Evolutionary conservation across 2,888 invertebrate species (phyloP).

Genomic region (Xestia rhomboidea): DNA sequence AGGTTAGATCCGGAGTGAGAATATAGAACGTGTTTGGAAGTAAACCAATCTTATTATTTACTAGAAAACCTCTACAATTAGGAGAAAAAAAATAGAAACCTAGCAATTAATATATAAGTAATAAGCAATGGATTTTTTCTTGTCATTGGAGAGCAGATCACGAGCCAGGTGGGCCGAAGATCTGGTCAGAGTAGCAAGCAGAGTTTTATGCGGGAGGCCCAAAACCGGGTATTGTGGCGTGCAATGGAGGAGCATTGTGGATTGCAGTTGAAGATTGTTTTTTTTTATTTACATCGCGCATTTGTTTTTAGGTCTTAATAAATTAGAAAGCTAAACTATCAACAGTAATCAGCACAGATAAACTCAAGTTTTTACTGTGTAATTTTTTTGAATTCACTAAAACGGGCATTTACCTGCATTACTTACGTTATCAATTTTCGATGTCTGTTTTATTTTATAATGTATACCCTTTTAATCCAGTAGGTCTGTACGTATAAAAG

Average conservation of each 20-base stretch:
- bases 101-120: not conserved
- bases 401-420: not conserved
- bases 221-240: not conserved
- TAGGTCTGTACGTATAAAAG: not conserved
- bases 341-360: slow-evolving; percentile 5
- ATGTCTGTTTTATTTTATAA: not conserved
- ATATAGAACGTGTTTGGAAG: no score
- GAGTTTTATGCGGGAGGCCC: not conserved
- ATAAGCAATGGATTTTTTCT: not conserved
- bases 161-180: not conserved
- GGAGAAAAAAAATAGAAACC: not conserved
- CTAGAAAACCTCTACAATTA: not conserved
- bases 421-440: not conserved
- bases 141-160: not conserved
- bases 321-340: not conserved
- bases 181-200: not conserved
- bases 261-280: not conserved
- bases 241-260: not conserved
- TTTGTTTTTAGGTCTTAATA: no score
- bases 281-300: not conserved
- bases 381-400: not conserved
- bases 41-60: no score
- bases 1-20: no score
- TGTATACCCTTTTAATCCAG: no score
- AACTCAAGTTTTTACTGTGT: not conserved